Conservation (phyloP, 2,888 invertebrate genomes). For the Eristalis tenax region DNA sequence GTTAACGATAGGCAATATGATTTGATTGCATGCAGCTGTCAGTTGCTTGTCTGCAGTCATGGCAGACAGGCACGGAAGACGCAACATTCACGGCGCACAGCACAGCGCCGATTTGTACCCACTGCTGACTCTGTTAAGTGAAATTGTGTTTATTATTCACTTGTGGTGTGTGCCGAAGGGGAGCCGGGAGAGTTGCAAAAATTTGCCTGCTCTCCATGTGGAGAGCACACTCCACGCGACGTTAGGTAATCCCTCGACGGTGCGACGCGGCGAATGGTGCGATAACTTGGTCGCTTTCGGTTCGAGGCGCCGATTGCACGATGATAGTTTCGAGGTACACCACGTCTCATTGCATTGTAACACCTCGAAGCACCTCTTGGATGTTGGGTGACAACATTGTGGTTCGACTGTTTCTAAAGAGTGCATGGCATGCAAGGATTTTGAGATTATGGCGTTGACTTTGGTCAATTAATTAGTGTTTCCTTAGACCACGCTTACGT, state of each 20-base stretch:
- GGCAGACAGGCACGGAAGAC: background rate
- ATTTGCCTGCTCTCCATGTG: slow-evolving; percentile 6
- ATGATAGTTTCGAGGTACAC: background rate
- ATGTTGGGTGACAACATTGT: background rate
- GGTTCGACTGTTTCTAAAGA: background rate
- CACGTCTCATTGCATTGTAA: background rate
- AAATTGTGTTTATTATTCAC: slow-evolving; percentile 68
- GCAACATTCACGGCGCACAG: background rate
- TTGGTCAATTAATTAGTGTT: too few species aligned
- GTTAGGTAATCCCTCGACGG: slow-evolving; percentile 28
- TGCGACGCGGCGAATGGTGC: background rate
- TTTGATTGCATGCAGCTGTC: slow-evolving; percentile 23
- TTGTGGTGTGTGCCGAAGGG: slow-evolving; percentile 39
- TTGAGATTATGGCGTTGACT: background rate
- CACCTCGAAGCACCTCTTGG: background rate
- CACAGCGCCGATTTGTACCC: slow-evolving; percentile 39
- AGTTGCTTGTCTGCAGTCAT: background rate
- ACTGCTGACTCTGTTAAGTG: slow-evolving; percentile 43
- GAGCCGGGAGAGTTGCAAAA: slow-evolving; percentile 66
- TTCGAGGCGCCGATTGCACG: background rate
- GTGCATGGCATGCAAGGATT: background rate
- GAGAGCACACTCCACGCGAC: background rate
- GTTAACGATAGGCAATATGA: slow-evolving; percentile 36
- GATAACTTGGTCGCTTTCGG: too few species aligned
- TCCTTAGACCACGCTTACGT: too few species aligned